Percentiles rank a stretch among this genome's conserved stretches.
Conservation (phyloP, 2,113 vertebrate genomes). For the Heteronetta atricapilla region DNA sequence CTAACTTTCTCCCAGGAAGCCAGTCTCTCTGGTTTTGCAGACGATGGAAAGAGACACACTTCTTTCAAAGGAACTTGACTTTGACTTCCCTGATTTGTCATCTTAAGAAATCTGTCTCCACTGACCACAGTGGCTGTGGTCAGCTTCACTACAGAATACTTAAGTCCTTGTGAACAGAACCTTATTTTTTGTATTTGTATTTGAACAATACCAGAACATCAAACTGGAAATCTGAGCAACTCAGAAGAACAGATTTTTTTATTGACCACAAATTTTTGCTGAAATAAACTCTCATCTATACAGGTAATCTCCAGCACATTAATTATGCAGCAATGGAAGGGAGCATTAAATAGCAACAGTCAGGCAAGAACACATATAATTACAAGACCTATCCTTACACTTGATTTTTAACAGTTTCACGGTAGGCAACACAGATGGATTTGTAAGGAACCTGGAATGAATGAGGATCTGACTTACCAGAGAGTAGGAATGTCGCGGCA, state of each 20-base stretch:
- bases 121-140: rapidly evolving
- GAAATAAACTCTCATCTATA: neutral
- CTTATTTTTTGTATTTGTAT: neutral
- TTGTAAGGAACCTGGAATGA: neutral
- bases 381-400: neutral
- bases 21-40: neutral
- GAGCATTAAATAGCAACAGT: neutral
- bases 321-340: neutral
- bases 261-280: neutral
- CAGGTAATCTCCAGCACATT: neutral
- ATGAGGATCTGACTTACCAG: conserved; percentile 76
- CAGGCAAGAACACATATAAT: neutral
- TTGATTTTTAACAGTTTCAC: neutral
- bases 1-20: neutral
- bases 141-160: neutral
- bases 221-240: neutral
- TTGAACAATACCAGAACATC: neutral
- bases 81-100: neutral
- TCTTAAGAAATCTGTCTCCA: neutral
- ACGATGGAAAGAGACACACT: neutral
- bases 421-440: neutral
- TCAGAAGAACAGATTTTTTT: neutral
- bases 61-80: neutral
- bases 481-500: conserved; percentile 77
- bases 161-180: neutral